Conservation (phyloP, 2,113 vertebrate genomes). For the Centropristis striata region DNA sequence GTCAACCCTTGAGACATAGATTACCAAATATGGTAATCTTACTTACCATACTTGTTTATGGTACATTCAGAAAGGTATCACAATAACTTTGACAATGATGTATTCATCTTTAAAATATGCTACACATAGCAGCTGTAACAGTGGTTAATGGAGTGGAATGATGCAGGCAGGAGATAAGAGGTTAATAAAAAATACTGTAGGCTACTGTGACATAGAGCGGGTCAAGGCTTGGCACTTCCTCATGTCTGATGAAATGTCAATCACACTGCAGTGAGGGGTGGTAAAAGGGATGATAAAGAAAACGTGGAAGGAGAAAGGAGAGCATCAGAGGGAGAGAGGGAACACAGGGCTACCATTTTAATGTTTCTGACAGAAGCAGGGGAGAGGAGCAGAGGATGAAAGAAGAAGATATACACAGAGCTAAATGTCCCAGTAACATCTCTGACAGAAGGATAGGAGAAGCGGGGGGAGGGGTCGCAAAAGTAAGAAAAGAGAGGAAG, state of each 20-base stretch:
- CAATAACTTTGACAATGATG: constrained; percentile 3
- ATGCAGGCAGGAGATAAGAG: constrained; percentile 21
- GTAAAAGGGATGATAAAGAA: constrained; percentile 13
- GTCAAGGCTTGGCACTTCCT: constrained; percentile 55
- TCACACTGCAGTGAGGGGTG: constrained; percentile 40
- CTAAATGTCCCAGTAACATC: constrained; percentile 36
- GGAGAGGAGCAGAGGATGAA: constrained; percentile 34
- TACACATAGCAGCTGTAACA: not conserved
- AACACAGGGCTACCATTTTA: constrained; percentile 34
- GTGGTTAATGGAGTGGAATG: not conserved
- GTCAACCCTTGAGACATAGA: not conserved
- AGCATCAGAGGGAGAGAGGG: constrained; percentile 25
- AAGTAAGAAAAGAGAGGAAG: constrained; percentile 11
- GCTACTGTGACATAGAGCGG: constrained; percentile 33
- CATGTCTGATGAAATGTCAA: constrained; percentile 64
- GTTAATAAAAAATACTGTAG: constrained; percentile 49
- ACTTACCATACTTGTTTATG: not conserved
- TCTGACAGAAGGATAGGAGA: constrained; percentile 21
- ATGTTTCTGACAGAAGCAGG: constrained; percentile 57
- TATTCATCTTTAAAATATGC: constrained; percentile 14
- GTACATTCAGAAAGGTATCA: not conserved
- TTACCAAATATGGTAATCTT: not conserved
- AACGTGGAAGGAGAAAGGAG: not conserved
- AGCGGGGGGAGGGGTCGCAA: constrained; percentile 6
- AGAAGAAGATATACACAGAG: constrained; percentile 30